phyloP scores from a whole-genome alignment of 2,888 invertebrate species.

The Agrochola macilenta region DNA sequence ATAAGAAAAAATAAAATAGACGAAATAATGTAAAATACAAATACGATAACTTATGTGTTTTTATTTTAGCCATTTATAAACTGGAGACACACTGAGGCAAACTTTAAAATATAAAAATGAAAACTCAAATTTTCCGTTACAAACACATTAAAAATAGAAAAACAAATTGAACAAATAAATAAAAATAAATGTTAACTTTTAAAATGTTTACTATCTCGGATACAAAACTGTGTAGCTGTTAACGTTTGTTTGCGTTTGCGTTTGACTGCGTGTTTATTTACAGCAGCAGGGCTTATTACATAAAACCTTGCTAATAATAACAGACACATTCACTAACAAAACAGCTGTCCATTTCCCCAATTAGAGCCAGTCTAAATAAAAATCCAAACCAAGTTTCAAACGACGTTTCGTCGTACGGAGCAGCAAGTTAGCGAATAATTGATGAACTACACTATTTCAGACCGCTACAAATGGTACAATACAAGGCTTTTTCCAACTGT shows the following conservation, averaged over 20 bases:
- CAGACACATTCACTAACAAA: constrained; percentile 27
- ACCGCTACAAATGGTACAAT: constrained; percentile 45
- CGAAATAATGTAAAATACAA: background rate
- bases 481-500: constrained; percentile 46
- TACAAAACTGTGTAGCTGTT: background rate
- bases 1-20: background rate
- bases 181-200: background rate
- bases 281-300: background rate
- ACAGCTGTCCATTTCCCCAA: constrained; percentile 40
- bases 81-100: background rate
- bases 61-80: background rate
- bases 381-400: constrained; percentile 44
- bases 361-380: constrained; percentile 55
- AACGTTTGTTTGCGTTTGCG: background rate
- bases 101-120: background rate
- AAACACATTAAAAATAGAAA: too few species aligned
- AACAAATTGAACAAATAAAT: too few species aligned
- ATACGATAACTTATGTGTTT: background rate
- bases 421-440: constrained; percentile 59
- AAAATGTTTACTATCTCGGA: background rate
- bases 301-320: constrained; percentile 16
- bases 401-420: constrained; percentile 38
- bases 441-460: constrained; percentile 57
- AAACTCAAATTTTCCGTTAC: too few species aligned
- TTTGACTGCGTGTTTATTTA: background rate